phyloP scores from a whole-genome alignment of 2,797 vertebrate species.

The Decapterus maruadsi region DNA sequence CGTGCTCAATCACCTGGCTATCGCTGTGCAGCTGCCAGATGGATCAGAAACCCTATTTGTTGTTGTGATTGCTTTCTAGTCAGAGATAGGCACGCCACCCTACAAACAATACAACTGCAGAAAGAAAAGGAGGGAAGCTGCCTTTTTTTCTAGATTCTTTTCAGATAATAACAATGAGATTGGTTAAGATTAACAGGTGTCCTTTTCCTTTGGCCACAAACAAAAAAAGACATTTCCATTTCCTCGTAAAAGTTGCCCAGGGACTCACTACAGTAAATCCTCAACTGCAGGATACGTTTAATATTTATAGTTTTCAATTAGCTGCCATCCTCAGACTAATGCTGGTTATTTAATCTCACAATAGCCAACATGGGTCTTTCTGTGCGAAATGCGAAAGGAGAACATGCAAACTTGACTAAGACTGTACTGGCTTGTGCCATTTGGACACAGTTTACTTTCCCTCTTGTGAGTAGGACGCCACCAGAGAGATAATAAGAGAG shows the following conservation, averaged over 20 bases:
- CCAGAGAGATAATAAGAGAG: conserved; percentile 30
- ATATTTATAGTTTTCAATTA: conserved; percentile 23
- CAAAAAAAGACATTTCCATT: not conserved
- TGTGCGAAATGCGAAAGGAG: not conserved
- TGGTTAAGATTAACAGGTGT: conserved; percentile 14
- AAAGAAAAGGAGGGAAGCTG: conserved; percentile 1
- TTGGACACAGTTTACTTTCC: conserved; percentile 12
- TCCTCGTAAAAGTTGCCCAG: not conserved
- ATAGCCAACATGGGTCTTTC: conserved; percentile 1
- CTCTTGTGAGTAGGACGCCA: conserved; percentile 33
- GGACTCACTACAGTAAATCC: not conserved
- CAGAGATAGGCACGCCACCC: conserved; percentile 25
- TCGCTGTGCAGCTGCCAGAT: conserved; percentile 34
- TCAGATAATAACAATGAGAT: conserved; percentile 20
- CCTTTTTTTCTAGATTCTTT: conserved; percentile 3
- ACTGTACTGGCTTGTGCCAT: conserved; percentile 12
- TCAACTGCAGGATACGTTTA: not conserved
- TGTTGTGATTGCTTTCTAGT: conserved; percentile 44
- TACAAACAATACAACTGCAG: conserved; percentile 7
- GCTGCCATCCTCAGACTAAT: not conserved
- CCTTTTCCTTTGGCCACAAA: not conserved
- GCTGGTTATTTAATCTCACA: not conserved
- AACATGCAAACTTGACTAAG: not conserved
- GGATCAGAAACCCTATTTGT: conserved; percentile 63
- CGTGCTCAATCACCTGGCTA: conserved; percentile 35